These are phyloP conservation scores for Sceloporus tristichus DNA, from an alignment of 2,113 vertebrate species.

Conservation along the genomic window DNA sequence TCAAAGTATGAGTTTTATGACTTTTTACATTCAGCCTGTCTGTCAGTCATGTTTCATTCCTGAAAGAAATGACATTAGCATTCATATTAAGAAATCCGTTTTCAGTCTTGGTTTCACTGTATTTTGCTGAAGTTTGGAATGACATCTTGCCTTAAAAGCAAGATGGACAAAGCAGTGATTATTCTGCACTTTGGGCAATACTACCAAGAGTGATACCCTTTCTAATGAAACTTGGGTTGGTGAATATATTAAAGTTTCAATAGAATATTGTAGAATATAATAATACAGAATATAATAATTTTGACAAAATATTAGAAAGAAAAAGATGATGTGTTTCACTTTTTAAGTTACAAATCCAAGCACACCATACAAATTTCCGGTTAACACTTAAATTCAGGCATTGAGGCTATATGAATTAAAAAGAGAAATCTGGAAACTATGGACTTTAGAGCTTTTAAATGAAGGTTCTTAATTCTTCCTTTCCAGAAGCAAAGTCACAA, in stretches of 20 bases:
- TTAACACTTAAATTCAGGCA: neutral
- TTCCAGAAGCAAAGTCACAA: neutral
- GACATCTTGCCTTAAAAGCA: neutral
- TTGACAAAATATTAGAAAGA: neutral
- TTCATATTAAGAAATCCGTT: constrained; percentile 14
- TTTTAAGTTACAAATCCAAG: neutral
- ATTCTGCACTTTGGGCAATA: constrained; percentile 10
- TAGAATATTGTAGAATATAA: neutral
- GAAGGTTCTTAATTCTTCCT: neutral
- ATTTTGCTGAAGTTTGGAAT: neutral
- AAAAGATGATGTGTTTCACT: neutral
- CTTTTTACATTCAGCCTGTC: neutral
- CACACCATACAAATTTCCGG: neutral
- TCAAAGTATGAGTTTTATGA: neutral
- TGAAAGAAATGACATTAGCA: constrained; percentile 18
- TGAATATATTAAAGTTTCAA: constrained; percentile 1
- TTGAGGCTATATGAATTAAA: neutral
- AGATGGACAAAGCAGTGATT: constrained; percentile 1
- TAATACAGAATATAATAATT: neutral
- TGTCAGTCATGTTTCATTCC: neutral
- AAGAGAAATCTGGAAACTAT: neutral
- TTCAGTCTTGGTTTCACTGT: neutral
- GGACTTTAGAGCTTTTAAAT: neutral
- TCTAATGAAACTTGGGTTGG: neutral
- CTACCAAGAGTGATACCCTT: neutral